Conservation (phyloP, 2,113 vertebrate genomes). For the Xenus cinereus region DNA sequence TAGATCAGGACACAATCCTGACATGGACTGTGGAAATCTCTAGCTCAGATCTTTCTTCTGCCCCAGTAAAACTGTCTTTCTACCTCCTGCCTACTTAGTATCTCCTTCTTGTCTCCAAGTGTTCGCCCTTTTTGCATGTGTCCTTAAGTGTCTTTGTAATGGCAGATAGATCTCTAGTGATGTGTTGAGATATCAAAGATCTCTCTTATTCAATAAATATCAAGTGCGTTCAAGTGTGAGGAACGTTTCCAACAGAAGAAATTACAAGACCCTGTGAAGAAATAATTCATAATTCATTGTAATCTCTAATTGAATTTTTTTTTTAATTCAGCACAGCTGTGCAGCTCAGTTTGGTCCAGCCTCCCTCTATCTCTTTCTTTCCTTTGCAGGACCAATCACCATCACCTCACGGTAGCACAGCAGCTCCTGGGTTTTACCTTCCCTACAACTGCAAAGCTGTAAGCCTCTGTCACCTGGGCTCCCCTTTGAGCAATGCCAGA, state of each 20-base stretch:
- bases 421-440: not conserved
- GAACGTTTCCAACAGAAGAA: not conserved
- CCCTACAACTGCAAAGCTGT: not conserved
- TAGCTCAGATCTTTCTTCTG: not conserved
- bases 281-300: not conserved
- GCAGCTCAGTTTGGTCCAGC: not conserved
- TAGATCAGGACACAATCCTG: not conserved
- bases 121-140: not conserved
- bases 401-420: not conserved
- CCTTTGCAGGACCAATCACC: not conserved
- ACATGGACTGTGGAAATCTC: not conserved
- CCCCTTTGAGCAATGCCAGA: not conserved
- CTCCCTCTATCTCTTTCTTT: not conserved
- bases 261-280: not conserved
- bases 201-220: not conserved
- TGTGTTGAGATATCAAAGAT: not conserved
- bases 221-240: not conserved
- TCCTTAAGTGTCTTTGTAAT: not conserved
- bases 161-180: not conserved
- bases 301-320: not conserved
- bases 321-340: not conserved
- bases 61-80: not conserved
- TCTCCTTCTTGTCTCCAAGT: not conserved
- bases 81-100: not conserved
- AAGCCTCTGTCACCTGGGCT: not conserved